Evolutionary conservation across 1,140 invertebrate species (phyloP).

Genomic region (Diorhabda sublineata): DNA sequence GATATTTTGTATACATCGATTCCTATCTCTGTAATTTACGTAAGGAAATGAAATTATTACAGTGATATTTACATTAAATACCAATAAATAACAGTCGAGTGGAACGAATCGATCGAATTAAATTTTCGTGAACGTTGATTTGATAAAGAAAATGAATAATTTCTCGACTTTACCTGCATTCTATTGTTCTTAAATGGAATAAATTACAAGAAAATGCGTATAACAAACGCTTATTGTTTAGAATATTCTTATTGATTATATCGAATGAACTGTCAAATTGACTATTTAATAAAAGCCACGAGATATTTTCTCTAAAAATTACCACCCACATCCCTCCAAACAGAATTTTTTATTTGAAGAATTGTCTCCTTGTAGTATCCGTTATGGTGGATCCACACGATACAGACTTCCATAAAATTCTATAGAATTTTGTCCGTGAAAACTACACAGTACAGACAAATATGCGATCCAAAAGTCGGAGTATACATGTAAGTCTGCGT

Average conservation of each 20-base stretch:
- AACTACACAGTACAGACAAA: too few species aligned
- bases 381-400: too few species aligned
- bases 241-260: background rate
- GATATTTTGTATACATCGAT: too few species aligned
- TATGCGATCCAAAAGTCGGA: too few species aligned
- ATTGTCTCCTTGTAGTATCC: too few species aligned
- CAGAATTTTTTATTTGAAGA: too few species aligned
- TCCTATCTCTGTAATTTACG: background rate
- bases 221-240: background rate
- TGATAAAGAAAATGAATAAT: conserved; percentile 1
- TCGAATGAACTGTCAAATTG: conserved; percentile 2
- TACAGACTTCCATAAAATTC: too few species aligned
- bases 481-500: too few species aligned
- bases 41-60: background rate
- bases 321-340: background rate
- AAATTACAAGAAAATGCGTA: background rate
- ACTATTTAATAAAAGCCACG: background rate
- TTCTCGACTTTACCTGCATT: background rate
- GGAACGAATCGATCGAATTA: background rate
- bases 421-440: too few species aligned
- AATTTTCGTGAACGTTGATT: conserved; percentile 2
- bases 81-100: background rate
- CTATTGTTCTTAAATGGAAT: conserved; percentile 2
- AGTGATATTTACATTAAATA: conserved; percentile 1
- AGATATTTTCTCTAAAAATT: background rate